Evolutionary conservation across 2,888 invertebrate genomes (phyloP).

Genomic region (Byasa hedistus): DNA sequence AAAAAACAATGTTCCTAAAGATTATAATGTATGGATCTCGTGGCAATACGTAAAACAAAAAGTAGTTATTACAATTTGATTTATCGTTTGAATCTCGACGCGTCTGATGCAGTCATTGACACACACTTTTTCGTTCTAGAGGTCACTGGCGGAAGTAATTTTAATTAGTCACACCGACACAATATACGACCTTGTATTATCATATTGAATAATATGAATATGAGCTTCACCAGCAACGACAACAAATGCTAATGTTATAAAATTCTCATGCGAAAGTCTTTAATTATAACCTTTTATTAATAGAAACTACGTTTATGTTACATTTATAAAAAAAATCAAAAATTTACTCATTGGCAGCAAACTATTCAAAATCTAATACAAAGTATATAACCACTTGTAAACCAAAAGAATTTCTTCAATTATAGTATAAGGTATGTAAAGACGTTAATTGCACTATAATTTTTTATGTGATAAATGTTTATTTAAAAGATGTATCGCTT

Average conservation of each 20-base stretch:
- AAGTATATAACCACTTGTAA: too few relatives aligned
- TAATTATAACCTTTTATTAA: too few relatives aligned
- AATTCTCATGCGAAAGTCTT: too few relatives aligned
- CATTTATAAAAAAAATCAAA: too few relatives aligned
- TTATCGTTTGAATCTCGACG: conserved; percentile 19
- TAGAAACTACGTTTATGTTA: too few relatives aligned
- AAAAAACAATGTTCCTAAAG: conserved; percentile 23
- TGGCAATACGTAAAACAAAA: conserved; percentile 10
- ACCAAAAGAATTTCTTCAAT: too few relatives aligned
- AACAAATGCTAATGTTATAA: not conserved
- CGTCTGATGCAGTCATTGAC: conserved; percentile 33
- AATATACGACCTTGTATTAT: conserved; percentile 17
- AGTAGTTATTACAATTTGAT: conserved; percentile 10
- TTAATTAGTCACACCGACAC: conserved; percentile 22
- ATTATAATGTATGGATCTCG: not conserved
- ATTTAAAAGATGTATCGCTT: too few relatives aligned
- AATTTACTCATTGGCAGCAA: too few relatives aligned
- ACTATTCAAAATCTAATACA: too few relatives aligned
- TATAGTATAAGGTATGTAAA: too few relatives aligned
- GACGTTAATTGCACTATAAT: not conserved
- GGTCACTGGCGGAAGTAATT: conserved; percentile 39
- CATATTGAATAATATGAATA: conserved; percentile 3
- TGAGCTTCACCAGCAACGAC: not conserved
- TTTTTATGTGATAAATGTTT: not conserved
- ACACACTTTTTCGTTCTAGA: conserved; percentile 36